Evolutionary conservation across 2,888 invertebrate genomes (phyloP).

Genomic region (Pollenia angustigena): DNA sequence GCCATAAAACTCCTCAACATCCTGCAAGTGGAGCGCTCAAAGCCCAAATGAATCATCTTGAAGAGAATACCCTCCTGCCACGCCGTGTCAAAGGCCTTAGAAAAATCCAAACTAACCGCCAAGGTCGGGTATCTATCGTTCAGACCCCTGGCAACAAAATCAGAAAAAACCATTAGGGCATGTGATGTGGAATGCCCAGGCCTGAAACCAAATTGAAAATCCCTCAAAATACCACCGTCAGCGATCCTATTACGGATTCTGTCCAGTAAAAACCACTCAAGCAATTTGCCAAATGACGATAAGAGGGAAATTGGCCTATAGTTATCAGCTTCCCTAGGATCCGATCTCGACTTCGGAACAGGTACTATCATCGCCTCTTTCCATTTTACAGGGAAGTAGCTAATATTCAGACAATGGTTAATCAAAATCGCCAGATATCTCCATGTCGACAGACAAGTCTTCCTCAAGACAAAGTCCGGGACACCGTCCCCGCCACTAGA

Average conservation of each 20-base stretch:
- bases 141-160: not conserved
- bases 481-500: not conserved
- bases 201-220: not conserved
- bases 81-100: not conserved
- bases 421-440: not conserved
- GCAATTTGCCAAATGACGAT: slow-evolving; percentile 1
- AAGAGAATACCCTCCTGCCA: not conserved
- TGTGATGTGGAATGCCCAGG: not conserved
- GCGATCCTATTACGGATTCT: not conserved
- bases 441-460: not conserved
- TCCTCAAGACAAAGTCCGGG: slow-evolving; percentile 6
- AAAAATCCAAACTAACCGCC: not conserved
- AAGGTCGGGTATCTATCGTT: not conserved
- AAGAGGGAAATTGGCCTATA: slow-evolving; percentile 13
- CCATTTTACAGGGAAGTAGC: slow-evolving; percentile 16
- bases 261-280: not conserved
- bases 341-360: not conserved
- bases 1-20: not conserved
- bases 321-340: not conserved
- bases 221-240: too few species aligned
- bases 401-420: slow-evolving; percentile 31
- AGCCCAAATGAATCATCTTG: not conserved
- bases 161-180: not conserved
- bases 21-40: not conserved
- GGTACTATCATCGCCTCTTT: slow-evolving; percentile 1